phyloP scores from a whole-genome alignment of 92 coral and sea anemone genomes.

The Micromussa lordhowensis region DNA sequence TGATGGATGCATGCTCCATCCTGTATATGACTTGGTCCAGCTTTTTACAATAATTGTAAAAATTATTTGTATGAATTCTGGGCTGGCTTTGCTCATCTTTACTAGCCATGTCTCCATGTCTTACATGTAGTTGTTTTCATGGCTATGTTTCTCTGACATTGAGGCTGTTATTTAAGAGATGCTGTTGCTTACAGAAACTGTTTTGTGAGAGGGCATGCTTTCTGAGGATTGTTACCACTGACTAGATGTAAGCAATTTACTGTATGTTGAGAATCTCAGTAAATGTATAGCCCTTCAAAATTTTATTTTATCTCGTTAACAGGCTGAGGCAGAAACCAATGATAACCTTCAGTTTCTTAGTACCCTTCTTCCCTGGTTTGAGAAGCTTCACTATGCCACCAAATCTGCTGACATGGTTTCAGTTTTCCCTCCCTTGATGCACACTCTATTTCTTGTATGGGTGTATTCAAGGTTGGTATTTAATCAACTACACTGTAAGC shows the following conservation, averaged over 20 bases:
- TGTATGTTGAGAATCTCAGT: too few relatives aligned
- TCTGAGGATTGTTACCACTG: background rate
- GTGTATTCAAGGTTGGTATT: constrained; percentile 82
- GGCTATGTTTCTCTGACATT: too few relatives aligned
- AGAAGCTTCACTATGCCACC: constrained; percentile 86
- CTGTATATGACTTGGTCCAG: too few relatives aligned
- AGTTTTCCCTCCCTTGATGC: constrained; percentile 90
- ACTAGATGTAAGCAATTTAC: background rate
- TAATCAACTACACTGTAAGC: background rate
- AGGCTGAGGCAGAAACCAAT: constrained; percentile 96
- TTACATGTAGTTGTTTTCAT: too few relatives aligned
- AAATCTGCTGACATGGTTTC: constrained; percentile 85
- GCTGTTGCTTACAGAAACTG: background rate
- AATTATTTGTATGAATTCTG: too few relatives aligned
- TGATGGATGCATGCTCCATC: too few relatives aligned
- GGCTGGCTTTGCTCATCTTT: background rate
- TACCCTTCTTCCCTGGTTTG: constrained; percentile 95
- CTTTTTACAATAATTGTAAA: too few relatives aligned
- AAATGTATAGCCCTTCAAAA: background rate
- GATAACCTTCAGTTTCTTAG: constrained; percentile 95
- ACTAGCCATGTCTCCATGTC: too few relatives aligned
- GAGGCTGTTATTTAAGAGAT: background rate
- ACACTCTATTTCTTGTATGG: constrained; percentile 97
- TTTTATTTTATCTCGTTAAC: background rate
- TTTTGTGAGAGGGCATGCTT: background rate